Conservation (phyloP, 2,113 vertebrate genomes). For the Pangasianodon gigas region DNA sequence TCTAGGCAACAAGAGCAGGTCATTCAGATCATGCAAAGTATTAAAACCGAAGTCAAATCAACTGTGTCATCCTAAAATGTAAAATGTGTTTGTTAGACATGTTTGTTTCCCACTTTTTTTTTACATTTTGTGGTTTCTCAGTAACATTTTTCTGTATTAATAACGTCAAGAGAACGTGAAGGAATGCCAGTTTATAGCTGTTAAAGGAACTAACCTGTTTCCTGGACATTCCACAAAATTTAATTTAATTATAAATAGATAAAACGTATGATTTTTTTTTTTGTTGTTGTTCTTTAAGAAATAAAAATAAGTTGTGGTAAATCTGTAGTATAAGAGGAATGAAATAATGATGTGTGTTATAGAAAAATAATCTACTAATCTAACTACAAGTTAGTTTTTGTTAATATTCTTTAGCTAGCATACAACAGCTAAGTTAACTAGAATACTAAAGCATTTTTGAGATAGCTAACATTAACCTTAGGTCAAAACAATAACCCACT, state of each 20-base stretch:
- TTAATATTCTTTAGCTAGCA: neutral
- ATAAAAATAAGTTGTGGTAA: too few relatives aligned
- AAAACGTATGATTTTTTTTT: neutral
- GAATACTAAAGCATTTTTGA: neutral
- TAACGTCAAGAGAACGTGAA: neutral
- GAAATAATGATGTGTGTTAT: neutral
- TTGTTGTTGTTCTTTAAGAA: neutral
- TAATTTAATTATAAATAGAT: neutral
- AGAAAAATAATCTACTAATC: neutral
- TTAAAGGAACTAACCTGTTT: neutral
- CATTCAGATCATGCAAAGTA: neutral
- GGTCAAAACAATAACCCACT: neutral
- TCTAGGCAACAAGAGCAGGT: constrained; percentile 55
- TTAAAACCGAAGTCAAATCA: neutral
- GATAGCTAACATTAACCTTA: neutral
- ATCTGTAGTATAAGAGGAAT: neutral
- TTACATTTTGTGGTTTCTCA: neutral
- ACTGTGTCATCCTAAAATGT: neutral
- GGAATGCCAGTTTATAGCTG: neutral
- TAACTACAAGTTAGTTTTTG: neutral
- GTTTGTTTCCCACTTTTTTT: neutral
- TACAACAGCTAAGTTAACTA: neutral
- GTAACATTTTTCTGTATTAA: neutral
- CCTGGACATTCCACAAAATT: neutral
- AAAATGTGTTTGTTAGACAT: neutral